A percentile compares a stretch with the other conserved stretches of the same genome.
Conservation (phyloP, 2,888 invertebrate species). For the Acanthosepion lycidas region DNA sequence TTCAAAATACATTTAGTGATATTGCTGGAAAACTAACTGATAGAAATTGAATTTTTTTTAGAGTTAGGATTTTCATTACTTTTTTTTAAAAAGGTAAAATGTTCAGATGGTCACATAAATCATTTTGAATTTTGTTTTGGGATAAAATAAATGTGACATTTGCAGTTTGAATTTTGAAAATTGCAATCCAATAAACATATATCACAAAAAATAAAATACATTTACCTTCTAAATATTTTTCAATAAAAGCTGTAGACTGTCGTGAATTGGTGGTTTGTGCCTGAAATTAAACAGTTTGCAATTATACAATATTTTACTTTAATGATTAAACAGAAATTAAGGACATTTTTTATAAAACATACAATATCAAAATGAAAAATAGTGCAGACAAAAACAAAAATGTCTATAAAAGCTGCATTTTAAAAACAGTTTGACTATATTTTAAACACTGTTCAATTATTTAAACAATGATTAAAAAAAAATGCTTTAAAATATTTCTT, state of each 20-base stretch:
- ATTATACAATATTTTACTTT: not conserved
- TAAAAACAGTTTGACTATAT: not conserved
- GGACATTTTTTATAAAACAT: not conserved
- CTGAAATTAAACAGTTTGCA: not conserved
- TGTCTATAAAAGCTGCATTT: not conserved
- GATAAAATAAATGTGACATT: too few relatives aligned
- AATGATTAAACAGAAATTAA: not conserved
- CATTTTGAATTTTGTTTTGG: too few relatives aligned
- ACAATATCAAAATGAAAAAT: not conserved
- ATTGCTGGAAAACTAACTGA: too few relatives aligned
- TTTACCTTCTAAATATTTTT: conserved; percentile 41
- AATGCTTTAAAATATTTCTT: too few relatives aligned
- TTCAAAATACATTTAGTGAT: too few relatives aligned
- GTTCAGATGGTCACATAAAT: too few relatives aligned
- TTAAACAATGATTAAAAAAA: too few relatives aligned
- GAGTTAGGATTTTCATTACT: too few relatives aligned
- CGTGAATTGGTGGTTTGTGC: conserved; percentile 2
- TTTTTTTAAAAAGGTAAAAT: too few relatives aligned
- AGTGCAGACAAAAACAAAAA: not conserved
- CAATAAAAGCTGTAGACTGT: conserved; percentile 39
- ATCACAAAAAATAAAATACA: not conserved
- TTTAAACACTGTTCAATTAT: too few relatives aligned
- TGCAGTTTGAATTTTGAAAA: not conserved
- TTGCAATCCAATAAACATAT: not conserved
- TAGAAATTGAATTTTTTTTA: too few relatives aligned